Conservation (phyloP, 1,140 invertebrate genomes). For the Pygmarrhopalites habei region DNA sequence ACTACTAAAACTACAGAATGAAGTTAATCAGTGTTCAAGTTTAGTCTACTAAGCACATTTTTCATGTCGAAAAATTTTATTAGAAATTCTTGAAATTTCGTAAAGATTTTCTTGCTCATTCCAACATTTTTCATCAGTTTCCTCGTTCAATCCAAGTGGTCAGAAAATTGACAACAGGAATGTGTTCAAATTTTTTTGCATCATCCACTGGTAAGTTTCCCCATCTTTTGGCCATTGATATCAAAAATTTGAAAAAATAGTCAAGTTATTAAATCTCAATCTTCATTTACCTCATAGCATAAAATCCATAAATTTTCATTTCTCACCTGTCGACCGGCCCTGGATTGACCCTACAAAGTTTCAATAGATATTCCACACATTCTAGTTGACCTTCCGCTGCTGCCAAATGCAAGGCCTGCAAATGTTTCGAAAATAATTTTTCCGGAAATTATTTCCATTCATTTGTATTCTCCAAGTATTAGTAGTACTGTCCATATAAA, state of each 20-base stretch:
- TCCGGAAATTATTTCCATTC: neutral
- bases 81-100: too few relatives aligned
- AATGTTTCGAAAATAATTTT: neutral
- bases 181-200: slow-evolving; percentile 71
- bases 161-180: slow-evolving; percentile 60
- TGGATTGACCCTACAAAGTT: slow-evolving; percentile 72
- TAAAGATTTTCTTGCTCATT: too few relatives aligned
- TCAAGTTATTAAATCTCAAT: neutral
- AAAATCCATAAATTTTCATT: neutral
- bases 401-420: slow-evolving; percentile 72
- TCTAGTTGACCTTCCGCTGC: slow-evolving; percentile 82
- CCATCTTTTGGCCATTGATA: slow-evolving; percentile 57
- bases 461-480: too few relatives aligned
- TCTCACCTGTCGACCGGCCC: slow-evolving; percentile 64
- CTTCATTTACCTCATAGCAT: neutral
- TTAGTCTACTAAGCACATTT: too few relatives aligned
- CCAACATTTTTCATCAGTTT: too few relatives aligned
- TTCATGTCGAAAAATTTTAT: too few relatives aligned
- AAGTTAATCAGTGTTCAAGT: too few relatives aligned
- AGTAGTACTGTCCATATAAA: too few relatives aligned
- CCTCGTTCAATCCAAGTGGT: too few relatives aligned
- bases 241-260: neutral
- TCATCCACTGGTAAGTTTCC: slow-evolving; percentile 80
- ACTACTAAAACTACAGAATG: too few relatives aligned
- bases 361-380: slow-evolving; percentile 77